Percentiles rank a stretch among this genome's conserved stretches.
phyloP scores from a whole-genome alignment of 2,888 invertebrate species.

The Tinea trinotella region DNA sequence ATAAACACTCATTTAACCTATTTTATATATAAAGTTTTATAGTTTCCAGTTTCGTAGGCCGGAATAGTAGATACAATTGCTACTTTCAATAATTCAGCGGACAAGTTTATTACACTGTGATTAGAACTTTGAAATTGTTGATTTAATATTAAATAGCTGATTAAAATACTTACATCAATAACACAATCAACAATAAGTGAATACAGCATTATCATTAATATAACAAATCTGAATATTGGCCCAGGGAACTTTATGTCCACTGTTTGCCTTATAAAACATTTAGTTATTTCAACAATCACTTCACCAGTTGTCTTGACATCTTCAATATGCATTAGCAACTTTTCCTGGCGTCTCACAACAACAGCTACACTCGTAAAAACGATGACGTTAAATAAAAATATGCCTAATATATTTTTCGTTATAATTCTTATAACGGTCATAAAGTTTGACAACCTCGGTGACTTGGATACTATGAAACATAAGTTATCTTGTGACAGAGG shows the following conservation, averaged over 20 bases:
- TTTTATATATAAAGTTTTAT: too few relatives aligned
- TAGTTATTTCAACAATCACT: constrained; percentile 44
- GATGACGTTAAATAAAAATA: constrained; percentile 40
- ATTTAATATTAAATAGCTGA: background rate
- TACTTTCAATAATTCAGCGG: too few relatives aligned
- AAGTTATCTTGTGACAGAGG: constrained; percentile 67
- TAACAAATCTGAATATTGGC: constrained; percentile 43
- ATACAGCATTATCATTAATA: constrained; percentile 46
- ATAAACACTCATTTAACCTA: too few relatives aligned
- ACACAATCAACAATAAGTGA: constrained; percentile 55
- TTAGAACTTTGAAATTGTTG: too few relatives aligned
- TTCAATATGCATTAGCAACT: constrained; percentile 32
- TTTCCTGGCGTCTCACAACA: constrained; percentile 41
- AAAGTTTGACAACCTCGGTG: constrained; percentile 59
- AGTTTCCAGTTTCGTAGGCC: too few relatives aligned
- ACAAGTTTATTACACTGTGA: too few relatives aligned
- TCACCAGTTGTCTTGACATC: constrained; percentile 34
- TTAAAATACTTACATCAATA: constrained; percentile 61
- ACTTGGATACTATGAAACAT: constrained; percentile 69
- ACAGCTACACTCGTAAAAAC: constrained; percentile 37
- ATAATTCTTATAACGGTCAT: constrained; percentile 49
- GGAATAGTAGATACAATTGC: too few relatives aligned
- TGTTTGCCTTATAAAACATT: constrained; percentile 58
- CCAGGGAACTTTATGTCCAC: constrained; percentile 49
- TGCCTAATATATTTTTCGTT: constrained; percentile 37